Evolutionary conservation across 2,888 invertebrate species (phyloP).

Genomic region (Lepidocyrtinus sp.): DNA sequence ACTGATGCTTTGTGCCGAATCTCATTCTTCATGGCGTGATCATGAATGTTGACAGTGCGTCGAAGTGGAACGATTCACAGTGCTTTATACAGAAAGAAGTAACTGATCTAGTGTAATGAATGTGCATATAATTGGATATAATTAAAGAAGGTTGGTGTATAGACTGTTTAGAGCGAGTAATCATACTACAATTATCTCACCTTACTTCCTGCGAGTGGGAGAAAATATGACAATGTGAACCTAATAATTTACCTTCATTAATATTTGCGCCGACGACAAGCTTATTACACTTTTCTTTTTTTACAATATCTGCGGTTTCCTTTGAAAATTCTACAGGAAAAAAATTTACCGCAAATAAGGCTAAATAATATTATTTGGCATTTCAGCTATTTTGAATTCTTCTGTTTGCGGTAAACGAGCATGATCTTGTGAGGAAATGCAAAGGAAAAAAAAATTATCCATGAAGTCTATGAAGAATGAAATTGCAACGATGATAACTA

Average conservation of each 20-base stretch:
- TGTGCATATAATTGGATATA: conserved; percentile 11
- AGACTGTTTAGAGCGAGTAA: not conserved
- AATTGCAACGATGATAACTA: conserved; percentile 26
- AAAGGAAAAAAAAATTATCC: not conserved
- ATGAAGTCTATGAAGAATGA: conserved; percentile 19
- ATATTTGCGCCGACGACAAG: not conserved
- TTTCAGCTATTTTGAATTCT: no score
- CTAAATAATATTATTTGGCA: no score
- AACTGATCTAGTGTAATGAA: not conserved
- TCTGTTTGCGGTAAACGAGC: no score
- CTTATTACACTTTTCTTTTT: not conserved
- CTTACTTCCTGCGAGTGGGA: not conserved
- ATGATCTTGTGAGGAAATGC: no score
- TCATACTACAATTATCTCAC: not conserved
- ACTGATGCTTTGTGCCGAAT: not conserved
- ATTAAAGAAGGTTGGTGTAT: not conserved
- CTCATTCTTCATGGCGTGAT: not conserved
- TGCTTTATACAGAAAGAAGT: no score
- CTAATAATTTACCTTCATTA: not conserved
- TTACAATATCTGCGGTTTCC: not conserved
- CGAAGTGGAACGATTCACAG: no score
- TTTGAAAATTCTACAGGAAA: not conserved
- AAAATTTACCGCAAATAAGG: no score
- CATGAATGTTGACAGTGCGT: not conserved
- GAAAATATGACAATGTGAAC: not conserved